Evolutionary conservation across 2,113 vertebrate species (phyloP), one percentile per base, ranked within the genome.

Genomic region (Nymphicus hollandicus): DNA sequence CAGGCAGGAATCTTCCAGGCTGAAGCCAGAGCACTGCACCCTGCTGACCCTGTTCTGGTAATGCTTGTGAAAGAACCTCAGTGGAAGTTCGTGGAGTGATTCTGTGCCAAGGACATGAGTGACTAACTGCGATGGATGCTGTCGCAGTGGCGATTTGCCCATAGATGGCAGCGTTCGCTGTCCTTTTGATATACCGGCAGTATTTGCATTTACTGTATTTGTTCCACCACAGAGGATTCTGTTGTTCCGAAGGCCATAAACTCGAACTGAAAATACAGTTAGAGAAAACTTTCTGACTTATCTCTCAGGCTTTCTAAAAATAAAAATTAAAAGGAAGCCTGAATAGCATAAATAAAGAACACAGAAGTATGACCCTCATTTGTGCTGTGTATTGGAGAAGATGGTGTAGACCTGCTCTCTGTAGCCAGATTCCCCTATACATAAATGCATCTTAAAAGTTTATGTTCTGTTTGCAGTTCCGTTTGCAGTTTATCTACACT

Each of bases 71-170:
- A 31, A 10, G 61, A n/a, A 43, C 35, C 11, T 43, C 39, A 2
- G 29, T 9, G 61, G 15, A 72, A 47, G 25, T 11, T 63, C 35
- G 4, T 6, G 22, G 41, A 5, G 17, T 1, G 33, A 3, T 23
- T 35, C n/a, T 19, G 68, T 56, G 58, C 49, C 46, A 1, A 4
- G 2, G 6, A 13, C 77, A 11, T 1, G 10, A 46, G n/a, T 2
- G 5, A 5, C 9, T 0, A 7, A 24, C 7, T 17, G 52, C 3
- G 0, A 5, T 41, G 4, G 14, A 19, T 14, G 20, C 43, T 58
- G 87, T 58, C 4, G 0, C 64, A 6, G 56, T 28, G 1, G 19
- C 4, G 1, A 13, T 49, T 76, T 68, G 65, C 88, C 96, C 52
- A 9, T 53, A 91, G 95, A 44, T 96, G 93, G 94, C 93, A 65